Base-by-base conservation (phyloP, 2,888 invertebrate species). In the Drepana falcataria region DNA sequence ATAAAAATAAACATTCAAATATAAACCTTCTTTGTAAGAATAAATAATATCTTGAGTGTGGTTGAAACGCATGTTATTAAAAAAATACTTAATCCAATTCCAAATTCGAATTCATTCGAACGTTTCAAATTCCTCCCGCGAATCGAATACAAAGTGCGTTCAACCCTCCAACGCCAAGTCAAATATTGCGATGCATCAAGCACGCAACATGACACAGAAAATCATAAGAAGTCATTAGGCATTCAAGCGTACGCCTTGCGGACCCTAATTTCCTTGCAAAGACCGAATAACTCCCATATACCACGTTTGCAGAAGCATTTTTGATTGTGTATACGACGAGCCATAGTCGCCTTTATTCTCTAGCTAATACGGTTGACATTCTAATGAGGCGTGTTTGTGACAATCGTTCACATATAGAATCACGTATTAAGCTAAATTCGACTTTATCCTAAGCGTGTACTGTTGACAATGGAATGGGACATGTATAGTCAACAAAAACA, bases 181-280 rank as follows among this genome's bases (percentile, higher is more conserved):
- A 83, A 84, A 84, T 77, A 81, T 79, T 80, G 73, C 71, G 69
- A 69, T 67, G 74, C 83, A 79, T 81, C 81, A 75, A 79, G 79
- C 76, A 80, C 82, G 78, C 81, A 83, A 87, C 82, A 83, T 83
- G 87, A 86, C 89, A 85, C 83, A 83, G 69, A 85, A 53, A 85
- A 87, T 87, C 88, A 88, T 88, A 87, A 89, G 85, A 88, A 88
- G 87, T 90, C 90, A 87, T 90, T 88, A 89, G 77, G 81, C 81
- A 85, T 81, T 79, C 83, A 75, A 79, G 83, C 84, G 82, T 71
- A 69, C 69, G 68, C 71, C 71, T 73, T 63, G 71, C 72, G 75
- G 77, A 79, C 87, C 87, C 87, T 85, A 84, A 87, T 85, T 83
- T 78, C 69, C 74, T 71, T 74, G 65, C 72, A 73, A 79, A 79